phyloP scores from a whole-genome alignment of 1,140 invertebrate genomes.

The Diploscapter pachys region DNA sequence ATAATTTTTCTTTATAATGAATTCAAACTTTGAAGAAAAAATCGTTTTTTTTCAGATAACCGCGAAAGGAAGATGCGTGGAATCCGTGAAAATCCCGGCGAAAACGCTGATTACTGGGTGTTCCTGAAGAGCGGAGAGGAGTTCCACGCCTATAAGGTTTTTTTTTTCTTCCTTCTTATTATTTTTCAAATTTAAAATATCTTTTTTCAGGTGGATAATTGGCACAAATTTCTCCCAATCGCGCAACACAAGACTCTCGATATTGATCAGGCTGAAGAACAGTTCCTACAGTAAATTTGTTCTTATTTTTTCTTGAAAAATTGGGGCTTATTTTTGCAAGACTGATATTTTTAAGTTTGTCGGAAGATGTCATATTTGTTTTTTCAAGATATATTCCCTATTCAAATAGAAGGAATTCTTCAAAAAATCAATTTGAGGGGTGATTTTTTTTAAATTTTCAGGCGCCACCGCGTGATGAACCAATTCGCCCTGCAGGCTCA shows the following conservation, averaged over 20 bases:
- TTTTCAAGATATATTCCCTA: too few species aligned
- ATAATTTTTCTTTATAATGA: not conserved
- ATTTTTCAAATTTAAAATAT: not conserved
- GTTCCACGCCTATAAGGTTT: slow-evolving; percentile 53
- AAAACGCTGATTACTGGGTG: slow-evolving; percentile 57
- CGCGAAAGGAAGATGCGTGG: slow-evolving; percentile 44
- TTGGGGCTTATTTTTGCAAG: too few species aligned
- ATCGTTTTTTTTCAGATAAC: slow-evolving; percentile 21
- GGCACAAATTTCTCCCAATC: slow-evolving; percentile 53
- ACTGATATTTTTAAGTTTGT: too few species aligned
- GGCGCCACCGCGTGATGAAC: slow-evolving; percentile 53
- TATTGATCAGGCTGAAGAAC: slow-evolving; percentile 56
- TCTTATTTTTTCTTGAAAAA: not conserved
- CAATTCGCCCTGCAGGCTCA: slow-evolving; percentile 58
- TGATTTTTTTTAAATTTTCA: slow-evolving; percentile 17
- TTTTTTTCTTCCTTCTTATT: slow-evolving; percentile 19
- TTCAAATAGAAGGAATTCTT: too few species aligned
- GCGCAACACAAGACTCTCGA: slow-evolving; percentile 48
- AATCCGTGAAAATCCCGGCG: slow-evolving; percentile 54
- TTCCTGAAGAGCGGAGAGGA: slow-evolving; percentile 50
- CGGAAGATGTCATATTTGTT: too few species aligned
- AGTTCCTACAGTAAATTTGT: slow-evolving; percentile 42
- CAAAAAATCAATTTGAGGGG: too few species aligned
- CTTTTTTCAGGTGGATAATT: slow-evolving; percentile 37
- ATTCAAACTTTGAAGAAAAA: not conserved